Conservation (phyloP, 2,888 invertebrate species). For the Atherix ibis region DNA sequence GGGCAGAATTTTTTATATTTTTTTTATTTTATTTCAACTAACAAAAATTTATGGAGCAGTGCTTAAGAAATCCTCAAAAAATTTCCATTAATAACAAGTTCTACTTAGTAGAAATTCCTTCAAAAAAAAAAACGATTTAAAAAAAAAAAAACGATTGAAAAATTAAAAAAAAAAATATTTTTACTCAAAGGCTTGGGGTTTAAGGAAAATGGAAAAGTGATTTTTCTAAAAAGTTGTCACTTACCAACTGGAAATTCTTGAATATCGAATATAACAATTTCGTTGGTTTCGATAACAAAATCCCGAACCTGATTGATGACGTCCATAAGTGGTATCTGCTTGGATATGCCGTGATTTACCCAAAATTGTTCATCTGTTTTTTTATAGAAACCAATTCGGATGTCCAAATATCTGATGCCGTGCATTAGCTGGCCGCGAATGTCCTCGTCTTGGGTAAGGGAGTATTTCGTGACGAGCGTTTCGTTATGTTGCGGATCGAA, state of each 20-base stretch:
- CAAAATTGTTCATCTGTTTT: slow-evolving; percentile 31
- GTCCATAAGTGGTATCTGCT: slow-evolving; percentile 34
- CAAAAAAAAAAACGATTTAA: too few species aligned
- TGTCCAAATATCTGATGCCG: slow-evolving; percentile 44
- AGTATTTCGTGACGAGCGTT: slow-evolving; percentile 34
- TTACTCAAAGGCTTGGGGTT: too few species aligned
- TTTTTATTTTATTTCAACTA: too few species aligned
- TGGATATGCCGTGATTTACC: slow-evolving; percentile 40
- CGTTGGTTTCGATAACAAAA: slow-evolving; percentile 40
- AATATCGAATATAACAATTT: slow-evolving; percentile 42
- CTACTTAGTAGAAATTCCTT: too few species aligned
- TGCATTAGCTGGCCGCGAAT: slow-evolving; percentile 41
- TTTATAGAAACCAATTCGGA: slow-evolving; percentile 39
- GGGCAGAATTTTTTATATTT: too few species aligned
- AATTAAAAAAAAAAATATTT: too few species aligned
- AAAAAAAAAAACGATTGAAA: too few species aligned
- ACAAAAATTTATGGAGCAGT: too few species aligned
- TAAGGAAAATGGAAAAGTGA: too few species aligned
- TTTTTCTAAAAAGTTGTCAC: too few species aligned
- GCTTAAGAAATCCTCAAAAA: too few species aligned
- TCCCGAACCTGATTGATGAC: slow-evolving; percentile 36
- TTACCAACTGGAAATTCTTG: slow-evolving; percentile 44
- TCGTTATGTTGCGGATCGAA: slow-evolving; percentile 27
- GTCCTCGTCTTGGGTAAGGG: slow-evolving; percentile 41
- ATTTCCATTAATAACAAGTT: too few species aligned